Conservation (phyloP, 1,140 invertebrate genomes). For the Drosophila yakuba region DNA sequence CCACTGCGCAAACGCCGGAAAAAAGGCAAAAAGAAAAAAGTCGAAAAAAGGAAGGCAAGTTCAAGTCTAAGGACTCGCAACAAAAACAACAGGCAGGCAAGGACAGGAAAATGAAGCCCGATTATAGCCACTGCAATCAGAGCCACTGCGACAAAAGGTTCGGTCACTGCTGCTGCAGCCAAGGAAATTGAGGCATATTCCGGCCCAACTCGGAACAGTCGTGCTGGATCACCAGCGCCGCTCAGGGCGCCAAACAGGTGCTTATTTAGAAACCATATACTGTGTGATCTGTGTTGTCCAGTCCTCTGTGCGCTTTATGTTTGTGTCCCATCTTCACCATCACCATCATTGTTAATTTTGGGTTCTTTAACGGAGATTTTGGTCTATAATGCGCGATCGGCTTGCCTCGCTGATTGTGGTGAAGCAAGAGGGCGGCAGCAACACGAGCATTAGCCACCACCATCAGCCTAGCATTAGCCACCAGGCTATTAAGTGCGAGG, state of each 20-base stretch:
- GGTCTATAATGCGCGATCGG: slow-evolving; percentile 82
- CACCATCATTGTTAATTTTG: slow-evolving; percentile 10
- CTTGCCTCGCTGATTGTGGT: slow-evolving; percentile 84
- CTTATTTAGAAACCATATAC: slow-evolving; percentile 25
- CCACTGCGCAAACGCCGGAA: slow-evolving; percentile 69
- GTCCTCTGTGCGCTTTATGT: slow-evolving; percentile 21
- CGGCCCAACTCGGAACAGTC: slow-evolving; percentile 23
- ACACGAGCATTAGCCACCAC: slow-evolving; percentile 23
- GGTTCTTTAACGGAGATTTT: slow-evolving; percentile 13
- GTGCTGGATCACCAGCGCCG: slow-evolving; percentile 66
- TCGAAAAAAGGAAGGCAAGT: slow-evolving; percentile 39
- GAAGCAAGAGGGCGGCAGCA: slow-evolving; percentile 77
- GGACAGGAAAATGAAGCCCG: slow-evolving; percentile 51
- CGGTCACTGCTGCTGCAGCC: background rate
- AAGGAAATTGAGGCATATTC: slow-evolving; percentile 21
- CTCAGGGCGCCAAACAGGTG: slow-evolving; percentile 71
- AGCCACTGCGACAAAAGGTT: slow-evolving; percentile 9
- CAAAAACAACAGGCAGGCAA: slow-evolving; percentile 32
- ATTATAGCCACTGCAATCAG: slow-evolving; percentile 45
- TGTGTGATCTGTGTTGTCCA: slow-evolving; percentile 28
- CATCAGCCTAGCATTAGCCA: slow-evolving; percentile 7
- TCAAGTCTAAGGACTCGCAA: slow-evolving; percentile 74
- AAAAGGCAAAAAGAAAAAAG: slow-evolving; percentile 1
- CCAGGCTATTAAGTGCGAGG: slow-evolving; percentile 61
- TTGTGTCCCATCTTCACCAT: slow-evolving; percentile 16